Evolutionary conservation across 2,113 vertebrate species (phyloP).

Genomic region (Furnarius figulus): DNA sequence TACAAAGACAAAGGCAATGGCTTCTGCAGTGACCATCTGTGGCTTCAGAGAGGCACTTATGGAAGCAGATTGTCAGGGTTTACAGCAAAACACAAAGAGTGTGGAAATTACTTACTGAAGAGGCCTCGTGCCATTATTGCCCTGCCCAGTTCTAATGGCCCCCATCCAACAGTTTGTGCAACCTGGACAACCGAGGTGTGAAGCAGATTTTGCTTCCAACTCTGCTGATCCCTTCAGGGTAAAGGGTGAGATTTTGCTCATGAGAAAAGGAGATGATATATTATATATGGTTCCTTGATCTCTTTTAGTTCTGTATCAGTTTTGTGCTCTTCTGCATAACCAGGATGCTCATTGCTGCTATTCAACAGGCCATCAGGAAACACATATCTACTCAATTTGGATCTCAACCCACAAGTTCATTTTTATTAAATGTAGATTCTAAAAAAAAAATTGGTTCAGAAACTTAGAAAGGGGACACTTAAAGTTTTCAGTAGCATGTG

Average conservation of each 20-base stretch:
- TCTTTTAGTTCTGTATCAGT: neutral
- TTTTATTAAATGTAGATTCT: neutral
- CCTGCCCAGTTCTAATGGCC: neutral
- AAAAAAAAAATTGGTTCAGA: neutral
- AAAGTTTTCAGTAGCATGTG: neutral
- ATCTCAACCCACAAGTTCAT: accelerated
- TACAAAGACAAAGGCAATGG: neutral
- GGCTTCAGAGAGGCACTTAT: neutral
- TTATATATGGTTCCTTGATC: neutral
- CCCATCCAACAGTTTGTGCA: neutral
- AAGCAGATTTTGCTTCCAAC: neutral
- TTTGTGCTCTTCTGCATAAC: neutral
- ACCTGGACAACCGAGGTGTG: neutral
- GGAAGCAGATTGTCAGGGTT: neutral
- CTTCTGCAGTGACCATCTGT: neutral
- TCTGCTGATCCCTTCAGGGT: neutral
- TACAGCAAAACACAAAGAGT: neutral
- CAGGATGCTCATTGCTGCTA: neutral
- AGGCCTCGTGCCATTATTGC: neutral
- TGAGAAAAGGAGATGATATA: neutral
- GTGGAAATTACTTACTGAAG: neutral
- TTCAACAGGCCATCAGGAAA: neutral
- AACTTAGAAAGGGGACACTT: neutral
- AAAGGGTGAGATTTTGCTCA: neutral
- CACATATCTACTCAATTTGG: accelerated